These are phyloP conservation scores for Solea senegalensis DNA, from an alignment of 2,113 vertebrate species.

Conservation along the genomic window DNA sequence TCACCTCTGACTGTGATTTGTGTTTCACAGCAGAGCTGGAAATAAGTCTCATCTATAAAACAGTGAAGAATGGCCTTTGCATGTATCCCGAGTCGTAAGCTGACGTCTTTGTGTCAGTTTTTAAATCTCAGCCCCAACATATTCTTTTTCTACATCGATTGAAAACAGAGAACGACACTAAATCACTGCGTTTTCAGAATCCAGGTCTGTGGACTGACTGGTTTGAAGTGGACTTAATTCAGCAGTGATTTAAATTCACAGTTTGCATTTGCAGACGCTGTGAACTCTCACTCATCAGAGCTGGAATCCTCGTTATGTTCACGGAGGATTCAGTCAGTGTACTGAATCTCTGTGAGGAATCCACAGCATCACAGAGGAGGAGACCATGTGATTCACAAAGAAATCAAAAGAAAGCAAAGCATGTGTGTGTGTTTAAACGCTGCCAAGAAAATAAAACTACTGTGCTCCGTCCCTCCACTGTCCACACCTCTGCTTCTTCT, in stretches of 20 bases:
- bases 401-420: background rate
- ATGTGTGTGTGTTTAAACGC: slow-evolving; percentile 20
- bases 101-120: slow-evolving; percentile 2
- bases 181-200: background rate
- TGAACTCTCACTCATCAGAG: no score
- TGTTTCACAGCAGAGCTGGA: background rate
- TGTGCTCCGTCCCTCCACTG: background rate
- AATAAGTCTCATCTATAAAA: background rate
- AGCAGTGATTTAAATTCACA: slow-evolving; percentile 19
- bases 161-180: background rate
- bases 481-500: slow-evolving; percentile 1
- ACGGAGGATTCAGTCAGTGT: slow-evolving; percentile 65
- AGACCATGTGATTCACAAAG: slow-evolving; percentile 1
- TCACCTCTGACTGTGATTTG: background rate
- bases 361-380: background rate
- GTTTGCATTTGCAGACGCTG: slow-evolving; percentile 5
- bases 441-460: slow-evolving; percentile 2
- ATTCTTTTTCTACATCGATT: background rate
- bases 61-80: background rate
- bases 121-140: background rate
- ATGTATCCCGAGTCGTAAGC: background rate
- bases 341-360: slow-evolving; percentile 69
- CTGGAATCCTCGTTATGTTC: background rate
- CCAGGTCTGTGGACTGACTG: background rate
- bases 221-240: background rate